Evolutionary conservation across 2,888 invertebrate genomes (phyloP).

Genomic region (Euplagia quadripunctaria): DNA sequence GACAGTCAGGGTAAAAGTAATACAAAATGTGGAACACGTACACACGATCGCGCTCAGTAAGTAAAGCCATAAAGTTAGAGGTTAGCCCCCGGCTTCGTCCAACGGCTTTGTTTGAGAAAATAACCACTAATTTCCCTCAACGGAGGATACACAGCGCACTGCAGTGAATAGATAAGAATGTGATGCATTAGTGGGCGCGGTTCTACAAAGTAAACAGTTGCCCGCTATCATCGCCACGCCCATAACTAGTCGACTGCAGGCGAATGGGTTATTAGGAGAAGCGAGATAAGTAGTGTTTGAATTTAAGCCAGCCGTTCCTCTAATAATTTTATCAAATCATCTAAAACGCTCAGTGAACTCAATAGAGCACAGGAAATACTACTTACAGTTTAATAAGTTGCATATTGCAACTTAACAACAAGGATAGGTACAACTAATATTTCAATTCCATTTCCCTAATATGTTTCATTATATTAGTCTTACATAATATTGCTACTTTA

Average conservation of each 20-base stretch:
- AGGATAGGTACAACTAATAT: no score
- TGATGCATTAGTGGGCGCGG: constrained; percentile 74
- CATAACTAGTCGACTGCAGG: constrained; percentile 49
- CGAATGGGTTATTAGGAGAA: constrained; percentile 24
- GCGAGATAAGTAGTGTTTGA: constrained; percentile 14
- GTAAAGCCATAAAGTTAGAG: background rate
- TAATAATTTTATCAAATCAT: background rate
- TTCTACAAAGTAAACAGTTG: constrained; percentile 69
- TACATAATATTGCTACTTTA: no score
- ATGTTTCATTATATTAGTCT: no score
- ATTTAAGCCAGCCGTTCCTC: background rate
- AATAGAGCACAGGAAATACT: no score
- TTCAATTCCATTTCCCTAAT: no score
- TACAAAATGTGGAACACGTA: background rate
- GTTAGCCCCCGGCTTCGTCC: constrained; percentile 6
- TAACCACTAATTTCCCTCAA: constrained; percentile 43
- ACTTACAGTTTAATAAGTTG: no score
- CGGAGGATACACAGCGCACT: constrained; percentile 53
- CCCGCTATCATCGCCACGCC: constrained; percentile 58
- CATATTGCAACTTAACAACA: no score
- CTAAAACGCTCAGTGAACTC: no score
- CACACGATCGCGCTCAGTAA: background rate
- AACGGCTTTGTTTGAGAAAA: constrained; percentile 29
- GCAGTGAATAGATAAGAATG: constrained; percentile 72
- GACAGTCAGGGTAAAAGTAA: background rate